phyloP scores from a whole-genome alignment of 2,888 invertebrate species.

The Oeneis ivallda region DNA sequence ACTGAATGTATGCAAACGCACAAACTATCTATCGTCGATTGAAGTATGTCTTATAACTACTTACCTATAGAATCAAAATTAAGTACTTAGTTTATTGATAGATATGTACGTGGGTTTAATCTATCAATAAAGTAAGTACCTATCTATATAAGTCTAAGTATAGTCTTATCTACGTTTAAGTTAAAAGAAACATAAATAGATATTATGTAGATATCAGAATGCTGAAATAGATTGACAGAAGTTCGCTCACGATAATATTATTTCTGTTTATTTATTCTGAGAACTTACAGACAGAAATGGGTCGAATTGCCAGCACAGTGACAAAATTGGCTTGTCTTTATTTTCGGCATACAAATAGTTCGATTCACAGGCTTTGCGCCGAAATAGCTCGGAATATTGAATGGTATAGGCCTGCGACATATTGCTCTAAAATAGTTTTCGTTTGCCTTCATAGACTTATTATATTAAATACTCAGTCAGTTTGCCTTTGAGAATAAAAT shows the following conservation, averaged over 20 bases:
- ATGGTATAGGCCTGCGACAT: conserved; percentile 18
- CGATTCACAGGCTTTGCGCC: conserved; percentile 11
- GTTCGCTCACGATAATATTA: conserved; percentile 12
- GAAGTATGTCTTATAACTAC: too few relatives aligned
- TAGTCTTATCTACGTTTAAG: too few relatives aligned
- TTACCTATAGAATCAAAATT: too few relatives aligned
- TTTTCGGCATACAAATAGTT: conserved; percentile 26
- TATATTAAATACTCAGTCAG: too few relatives aligned
- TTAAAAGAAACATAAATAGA: too few relatives aligned
- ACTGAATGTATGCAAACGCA: too few relatives aligned
- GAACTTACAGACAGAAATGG: conserved; percentile 22
- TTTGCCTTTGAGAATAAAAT: not conserved
- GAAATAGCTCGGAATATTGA: conserved; percentile 12
- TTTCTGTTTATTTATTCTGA: conserved; percentile 28
- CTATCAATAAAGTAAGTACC: too few relatives aligned
- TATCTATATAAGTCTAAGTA: too few relatives aligned
- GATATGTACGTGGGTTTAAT: too few relatives aligned
- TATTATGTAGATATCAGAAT: not conserved
- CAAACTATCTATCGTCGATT: too few relatives aligned
- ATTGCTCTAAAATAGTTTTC: conserved; percentile 7
- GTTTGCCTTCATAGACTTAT: too few relatives aligned
- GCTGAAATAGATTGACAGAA: not conserved
- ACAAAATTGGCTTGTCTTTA: conserved; percentile 26
- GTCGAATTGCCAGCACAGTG: conserved; percentile 12
- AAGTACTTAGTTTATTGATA: too few relatives aligned